Base-by-base conservation (phyloP, 2,113 vertebrate species). In the Fulmarus glacialis region DNA sequence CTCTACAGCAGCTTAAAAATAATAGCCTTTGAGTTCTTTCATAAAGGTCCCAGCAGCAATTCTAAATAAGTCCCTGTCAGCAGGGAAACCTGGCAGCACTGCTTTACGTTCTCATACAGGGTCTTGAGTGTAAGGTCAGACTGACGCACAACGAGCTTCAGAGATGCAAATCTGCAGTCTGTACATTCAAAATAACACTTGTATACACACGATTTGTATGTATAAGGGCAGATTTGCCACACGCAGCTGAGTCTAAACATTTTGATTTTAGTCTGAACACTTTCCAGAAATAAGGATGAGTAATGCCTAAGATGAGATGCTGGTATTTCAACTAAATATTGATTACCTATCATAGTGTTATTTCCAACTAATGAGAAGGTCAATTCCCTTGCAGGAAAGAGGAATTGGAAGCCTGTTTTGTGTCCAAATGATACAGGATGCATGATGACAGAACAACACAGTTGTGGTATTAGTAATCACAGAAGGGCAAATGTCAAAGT, bases 341-440 rank as follows among this genome's bases (percentile, higher is more conserved):
- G 96, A 96, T 93, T 93, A 94, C 50, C 85, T 83, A 90, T 97
- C 97, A 70, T 6, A 55, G 84, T 93, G 95, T 95, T 96, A 93
- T 90, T 96, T 96, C 74, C 94, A 93, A 7, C 93, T 97, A 97
- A 96, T 74, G 74, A 97, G 95, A 96, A 97, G 84, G 74, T 94
- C 94, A 95, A 90, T 97, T 86, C 71, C 15, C 14, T 70, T 30
- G 55, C 60, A 90, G 78, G 73, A 87, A 87, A 80, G 68, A 82
- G 48, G 70, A 87, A 87, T 34, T 90, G 93, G 78, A 96, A 47
- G n/a, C 78, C 74, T 75, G n/a, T 20, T 95, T 82, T 93, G 70
- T 80, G 84, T 94, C 84, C 74, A 87, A 83, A 77, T 73, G 80
- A 70, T 53, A 67, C 60, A 48, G 8, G 12, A 64, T 42, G 83